phyloP scores from a whole-genome alignment of 2,888 invertebrate genomes.

The Meghimatium bilineatum region DNA sequence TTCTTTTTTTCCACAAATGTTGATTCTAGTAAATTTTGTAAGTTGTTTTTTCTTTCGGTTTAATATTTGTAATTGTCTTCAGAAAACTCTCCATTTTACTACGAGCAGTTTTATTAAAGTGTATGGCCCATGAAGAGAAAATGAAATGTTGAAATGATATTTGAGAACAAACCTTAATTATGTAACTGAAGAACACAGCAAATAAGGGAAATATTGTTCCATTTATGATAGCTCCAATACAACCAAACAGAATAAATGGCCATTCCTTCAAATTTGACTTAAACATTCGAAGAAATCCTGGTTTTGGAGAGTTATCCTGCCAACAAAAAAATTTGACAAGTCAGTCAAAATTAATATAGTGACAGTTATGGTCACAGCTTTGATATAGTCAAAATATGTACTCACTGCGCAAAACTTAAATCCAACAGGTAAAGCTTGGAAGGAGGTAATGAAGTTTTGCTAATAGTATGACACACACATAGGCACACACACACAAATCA shows the following conservation, averaged over 20 bases:
- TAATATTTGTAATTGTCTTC: no score
- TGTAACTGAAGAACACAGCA: slow-evolving; percentile 77
- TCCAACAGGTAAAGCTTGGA: no score
- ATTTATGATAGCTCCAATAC: slow-evolving; percentile 70
- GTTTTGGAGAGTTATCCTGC: slow-evolving; percentile 14
- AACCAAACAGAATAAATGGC: slow-evolving; percentile 70
- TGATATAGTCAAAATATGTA: no score
- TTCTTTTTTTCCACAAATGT: no score
- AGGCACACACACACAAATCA: no score
- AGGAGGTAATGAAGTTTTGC: no score
- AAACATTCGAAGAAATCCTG: slow-evolving; percentile 64
- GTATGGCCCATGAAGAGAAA: not conserved
- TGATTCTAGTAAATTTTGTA: no score
- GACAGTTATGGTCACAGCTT: no score
- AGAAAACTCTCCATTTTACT: not conserved
- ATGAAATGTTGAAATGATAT: not conserved
- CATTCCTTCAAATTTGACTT: slow-evolving; percentile 73
- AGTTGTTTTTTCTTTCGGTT: not conserved
- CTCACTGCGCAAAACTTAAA: no score
- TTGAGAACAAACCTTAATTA: slow-evolving; percentile 60
- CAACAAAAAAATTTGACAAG: not conserved
- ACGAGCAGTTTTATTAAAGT: no score
- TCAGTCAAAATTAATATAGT: no score
- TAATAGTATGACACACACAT: no score
- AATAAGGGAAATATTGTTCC: slow-evolving; percentile 78